These are phyloP conservation scores for Carapus acus DNA, from an alignment of 2,797 vertebrate species.

Conservation along the genomic window DNA sequence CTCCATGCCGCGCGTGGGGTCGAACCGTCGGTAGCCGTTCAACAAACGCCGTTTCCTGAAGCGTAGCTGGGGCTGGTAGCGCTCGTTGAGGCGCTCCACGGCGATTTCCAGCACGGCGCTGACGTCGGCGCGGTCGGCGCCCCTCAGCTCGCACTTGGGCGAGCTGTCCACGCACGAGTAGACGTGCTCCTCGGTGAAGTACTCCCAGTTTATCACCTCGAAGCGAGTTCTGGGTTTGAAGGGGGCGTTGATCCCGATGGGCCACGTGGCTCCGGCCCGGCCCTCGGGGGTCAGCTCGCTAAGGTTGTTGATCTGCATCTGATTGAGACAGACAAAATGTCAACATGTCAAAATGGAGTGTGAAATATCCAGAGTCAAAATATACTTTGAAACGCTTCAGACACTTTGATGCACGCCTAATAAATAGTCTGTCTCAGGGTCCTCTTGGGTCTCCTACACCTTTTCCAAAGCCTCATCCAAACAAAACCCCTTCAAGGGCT, in stretches of 20 bases:
- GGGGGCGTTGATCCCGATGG: conserved; percentile 84
- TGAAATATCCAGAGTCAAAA: too few relatives aligned
- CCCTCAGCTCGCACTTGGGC: conserved; percentile 90
- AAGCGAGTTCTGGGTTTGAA: conserved; percentile 89
- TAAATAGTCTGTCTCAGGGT: too few relatives aligned
- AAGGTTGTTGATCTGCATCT: conserved; percentile 96
- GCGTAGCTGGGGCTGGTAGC: conserved; percentile 86
- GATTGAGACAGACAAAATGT: conserved; percentile 20
- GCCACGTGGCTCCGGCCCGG: conserved; percentile 84
- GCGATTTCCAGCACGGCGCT: conserved; percentile 81
- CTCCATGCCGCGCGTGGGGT: conserved; percentile 94
- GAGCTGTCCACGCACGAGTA: conserved; percentile 85
- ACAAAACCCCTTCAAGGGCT: too few relatives aligned
- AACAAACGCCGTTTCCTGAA: conserved; percentile 87
- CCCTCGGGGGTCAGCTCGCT: conserved; percentile 85
- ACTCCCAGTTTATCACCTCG: conserved; percentile 97
- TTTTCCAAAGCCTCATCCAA: too few relatives aligned
- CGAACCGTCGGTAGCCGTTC: conserved; percentile 92
- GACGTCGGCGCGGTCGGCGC: conserved; percentile 82
- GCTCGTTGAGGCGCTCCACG: conserved; percentile 83
- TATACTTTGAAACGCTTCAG: too few relatives aligned
- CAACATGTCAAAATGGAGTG: too few relatives aligned
- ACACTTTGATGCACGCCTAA: too few relatives aligned
- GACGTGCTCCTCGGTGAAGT: conserved; percentile 93
- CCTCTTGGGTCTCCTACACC: too few relatives aligned